Base-by-base conservation (phyloP, 2,113 vertebrate genomes). In the Pica pica region DNA sequence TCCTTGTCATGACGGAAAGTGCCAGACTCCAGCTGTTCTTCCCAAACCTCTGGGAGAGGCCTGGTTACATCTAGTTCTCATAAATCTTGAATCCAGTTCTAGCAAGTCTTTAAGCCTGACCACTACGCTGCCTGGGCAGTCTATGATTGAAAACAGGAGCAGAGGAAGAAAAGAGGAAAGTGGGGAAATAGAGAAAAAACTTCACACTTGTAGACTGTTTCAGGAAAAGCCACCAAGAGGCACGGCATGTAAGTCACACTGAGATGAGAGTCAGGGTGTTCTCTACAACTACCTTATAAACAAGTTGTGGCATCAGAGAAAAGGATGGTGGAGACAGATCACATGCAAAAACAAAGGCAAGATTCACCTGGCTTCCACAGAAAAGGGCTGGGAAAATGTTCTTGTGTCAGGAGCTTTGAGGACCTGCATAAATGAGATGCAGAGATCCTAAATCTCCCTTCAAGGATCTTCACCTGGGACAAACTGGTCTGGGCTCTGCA, bases 11-110 rank as follows among this genome's bases (percentile, higher is more conserved):
- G 97, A 96, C 94, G 94, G 91, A 95, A 97, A 97, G 97, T 97
- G 97, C 98, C 97, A 97, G 97, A 98, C 97, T 97, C 97, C 98
- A 98, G 98, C 98, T 98, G 98, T 97, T 98, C 98, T 98, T 97
- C 97, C 94, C 97, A 97, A 97, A 98, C 97, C 96, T 98, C 94
- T 97, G 98, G 98, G 97, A 98, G 97, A 98, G 97, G 97, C 97
- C 97, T 97, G 96, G 97, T 98, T 97, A 98, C 97, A 97, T 97
- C 95, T 98, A 94, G 82, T 98, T 97, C 98, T 98, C 97, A 85
- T 98, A 98, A 98, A 98, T 97, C 97, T 97, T 95, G 97, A 97
- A 96, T 98, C 97, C 97, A 97, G 97, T 98, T 97, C 97, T 96
- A 98, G 97, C 96, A 87, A 98, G 97, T 96, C 98, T 98, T 97